Percentiles rank a stretch among this genome's conserved stretches.
Conservation (phyloP, 2,113 vertebrate species). For the Rana temporaria region DNA sequence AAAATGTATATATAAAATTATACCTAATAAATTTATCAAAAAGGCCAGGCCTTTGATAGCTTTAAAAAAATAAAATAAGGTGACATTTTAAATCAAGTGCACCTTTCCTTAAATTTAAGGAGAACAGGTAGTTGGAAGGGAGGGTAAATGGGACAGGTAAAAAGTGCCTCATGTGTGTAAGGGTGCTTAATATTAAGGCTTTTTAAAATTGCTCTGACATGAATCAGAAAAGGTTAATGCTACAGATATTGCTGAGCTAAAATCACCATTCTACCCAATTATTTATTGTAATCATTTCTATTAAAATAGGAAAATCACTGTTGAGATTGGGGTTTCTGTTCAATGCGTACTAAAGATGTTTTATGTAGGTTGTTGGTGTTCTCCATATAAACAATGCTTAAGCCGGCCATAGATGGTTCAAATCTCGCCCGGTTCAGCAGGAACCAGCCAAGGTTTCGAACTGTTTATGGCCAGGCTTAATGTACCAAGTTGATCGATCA, state of each 20-base stretch:
- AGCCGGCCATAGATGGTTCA: too few relatives aligned
- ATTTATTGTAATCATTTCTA: too few relatives aligned
- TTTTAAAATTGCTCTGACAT: background rate
- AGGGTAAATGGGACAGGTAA: background rate
- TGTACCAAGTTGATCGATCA: too few relatives aligned
- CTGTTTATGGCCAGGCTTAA: too few relatives aligned
- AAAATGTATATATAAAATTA: constrained; percentile 13
- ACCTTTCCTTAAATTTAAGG: constrained; percentile 3
- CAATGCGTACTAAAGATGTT: too few relatives aligned
- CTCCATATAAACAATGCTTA: too few relatives aligned
- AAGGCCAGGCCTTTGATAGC: constrained; percentile 3
- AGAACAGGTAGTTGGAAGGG: background rate
- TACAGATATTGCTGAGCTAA: background rate
- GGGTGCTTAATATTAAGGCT: constrained; percentile 38
- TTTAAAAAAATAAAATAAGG: background rate
- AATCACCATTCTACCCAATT: background rate
- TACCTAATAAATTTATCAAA: background rate
- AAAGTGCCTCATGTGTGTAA: constrained; percentile 43
- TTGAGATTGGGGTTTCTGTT: too few relatives aligned
- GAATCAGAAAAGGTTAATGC: background rate
- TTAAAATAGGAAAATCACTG: too few relatives aligned
- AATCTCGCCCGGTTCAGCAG: too few relatives aligned
- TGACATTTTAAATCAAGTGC: constrained; percentile 11
- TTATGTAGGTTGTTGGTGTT: too few relatives aligned
- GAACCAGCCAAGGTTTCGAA: too few relatives aligned